phyloP scores from a whole-genome alignment of 1,140 invertebrate species.

The Sipha flava region DNA sequence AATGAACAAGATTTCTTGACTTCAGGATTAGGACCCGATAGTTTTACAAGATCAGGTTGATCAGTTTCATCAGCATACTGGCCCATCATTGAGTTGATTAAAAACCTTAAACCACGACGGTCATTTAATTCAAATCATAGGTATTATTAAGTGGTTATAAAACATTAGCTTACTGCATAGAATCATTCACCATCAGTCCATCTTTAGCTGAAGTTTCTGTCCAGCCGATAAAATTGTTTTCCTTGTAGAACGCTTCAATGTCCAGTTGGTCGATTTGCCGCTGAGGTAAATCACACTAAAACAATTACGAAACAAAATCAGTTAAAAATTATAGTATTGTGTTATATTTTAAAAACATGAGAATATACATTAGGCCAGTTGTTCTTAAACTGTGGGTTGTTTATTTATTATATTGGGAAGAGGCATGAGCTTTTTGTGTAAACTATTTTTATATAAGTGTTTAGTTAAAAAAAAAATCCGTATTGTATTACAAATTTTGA shows the following conservation, averaged over 20 bases:
- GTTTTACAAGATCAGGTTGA: not conserved
- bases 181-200: constrained; percentile 53
- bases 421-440: too few relatives aligned
- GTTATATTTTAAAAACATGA: too few relatives aligned
- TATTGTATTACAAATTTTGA: too few relatives aligned
- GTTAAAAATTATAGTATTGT: too few relatives aligned
- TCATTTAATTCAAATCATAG: too few relatives aligned
- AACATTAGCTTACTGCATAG: constrained; percentile 46
- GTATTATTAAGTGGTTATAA: not conserved
- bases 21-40: not conserved
- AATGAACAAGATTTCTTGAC: not conserved
- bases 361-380: too few relatives aligned
- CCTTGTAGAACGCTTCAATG: constrained; percentile 52
- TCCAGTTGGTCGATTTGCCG: constrained; percentile 51
- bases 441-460: too few relatives aligned
- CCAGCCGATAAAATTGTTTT: constrained; percentile 55
- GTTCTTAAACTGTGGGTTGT: too few relatives aligned
- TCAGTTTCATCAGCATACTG: not conserved
- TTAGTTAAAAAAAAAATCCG: too few relatives aligned
- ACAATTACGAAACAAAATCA: constrained; percentile 29
- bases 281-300: constrained; percentile 49
- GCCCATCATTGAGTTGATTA: constrained; percentile 22
- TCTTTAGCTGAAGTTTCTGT: constrained; percentile 55
- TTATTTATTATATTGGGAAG: too few relatives aligned
- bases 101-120: not conserved